These are phyloP conservation scores for Bovichtus diacanthus DNA, from an alignment of 2,797 vertebrate species.

Conservation along the genomic window DNA sequence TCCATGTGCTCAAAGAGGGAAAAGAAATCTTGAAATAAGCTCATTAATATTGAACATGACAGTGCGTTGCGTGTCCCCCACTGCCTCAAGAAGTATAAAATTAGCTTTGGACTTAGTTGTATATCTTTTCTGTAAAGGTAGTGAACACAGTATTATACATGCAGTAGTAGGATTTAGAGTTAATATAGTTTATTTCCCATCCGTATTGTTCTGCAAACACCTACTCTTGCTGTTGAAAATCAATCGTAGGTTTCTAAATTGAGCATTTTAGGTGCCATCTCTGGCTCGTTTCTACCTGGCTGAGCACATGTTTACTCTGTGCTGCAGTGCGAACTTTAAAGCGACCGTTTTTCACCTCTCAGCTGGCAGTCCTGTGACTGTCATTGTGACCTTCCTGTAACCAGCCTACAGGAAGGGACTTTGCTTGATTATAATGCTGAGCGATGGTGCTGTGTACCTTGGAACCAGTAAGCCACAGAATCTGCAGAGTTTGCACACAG, in stretches of 20 bases:
- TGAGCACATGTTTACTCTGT: slow-evolving; percentile 7
- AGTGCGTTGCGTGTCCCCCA: background rate
- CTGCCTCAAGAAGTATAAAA: background rate
- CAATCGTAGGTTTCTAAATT: background rate
- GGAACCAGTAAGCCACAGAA: slow-evolving; percentile 66
- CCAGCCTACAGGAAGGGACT: slow-evolving; percentile 68
- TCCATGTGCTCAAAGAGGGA: slow-evolving; percentile 36
- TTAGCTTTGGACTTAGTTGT: background rate
- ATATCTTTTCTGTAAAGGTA: background rate
- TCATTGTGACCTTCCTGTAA: slow-evolving; percentile 68
- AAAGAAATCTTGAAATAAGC: background rate
- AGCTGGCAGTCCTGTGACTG: slow-evolving; percentile 61
- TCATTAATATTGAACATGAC: slow-evolving; percentile 20
- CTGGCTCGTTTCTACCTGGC: slow-evolving; percentile 28
- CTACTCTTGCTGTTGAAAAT: slow-evolving; percentile 16
- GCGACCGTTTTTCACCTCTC: slow-evolving; percentile 36
- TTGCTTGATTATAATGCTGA: slow-evolving; percentile 71
- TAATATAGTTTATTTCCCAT: background rate
- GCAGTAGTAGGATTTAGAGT: background rate
- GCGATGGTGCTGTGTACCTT: slow-evolving; percentile 73
- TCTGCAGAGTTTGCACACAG: slow-evolving; percentile 70
- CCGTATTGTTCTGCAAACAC: slow-evolving; percentile 10
- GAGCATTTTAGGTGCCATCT: slow-evolving; percentile 8
- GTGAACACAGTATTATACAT: background rate
- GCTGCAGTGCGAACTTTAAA: slow-evolving; percentile 44